Base-by-base conservation (phyloP, 2,797 vertebrate species). In the Botia almorhae region DNA sequence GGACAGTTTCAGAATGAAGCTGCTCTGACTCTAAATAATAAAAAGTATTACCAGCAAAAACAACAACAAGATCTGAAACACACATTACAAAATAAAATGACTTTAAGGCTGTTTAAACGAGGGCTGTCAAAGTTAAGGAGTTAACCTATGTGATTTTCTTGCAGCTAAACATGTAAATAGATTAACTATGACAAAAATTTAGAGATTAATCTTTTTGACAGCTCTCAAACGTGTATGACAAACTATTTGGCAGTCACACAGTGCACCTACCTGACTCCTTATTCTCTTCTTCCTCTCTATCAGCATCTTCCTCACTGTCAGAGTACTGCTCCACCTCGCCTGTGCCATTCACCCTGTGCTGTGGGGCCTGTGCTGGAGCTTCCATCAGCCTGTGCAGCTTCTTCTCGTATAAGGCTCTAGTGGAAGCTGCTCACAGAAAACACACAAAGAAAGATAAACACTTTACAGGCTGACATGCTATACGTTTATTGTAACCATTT, bases 381-480 rank as follows among this genome's bases (percentile, higher is more conserved):
- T 67, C 50, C 86, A 95, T 85, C 84, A 96, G 74, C 23, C 87
- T 91, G 63, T 81, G 74, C 56, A 97, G 89, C 84, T 94, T 96
- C 60, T 87, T 94, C 84, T 96, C 95, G 87, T 96, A 96, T 74
- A 94, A 46, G 2, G 84, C 84, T 88, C 96, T 92, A 81, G 95
- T 96, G 83, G 94, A 94, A 78, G 90, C 96, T 97, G 75, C 39
- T 21, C 39, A 64, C 16, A 67, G 4, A 12, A 23, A 60, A 65
- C 12, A 90, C 39, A 82, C 36, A 81, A 64, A 87, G 10, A 85
- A 16, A 87, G 17, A 58, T 4, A 7, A 36, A 64, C 6, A 16
- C 29, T 64, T 36, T 64, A 65, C 33, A 64, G 29, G 2, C 61
- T 29, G 58, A 61, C 13, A 29, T 61, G 58, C 56, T 23, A 26